A percentile compares a stretch with the other conserved stretches of the same genome.
Evolutionary conservation across 2,888 invertebrate species (phyloP).

Genomic region (Leucoma salicis): DNA sequence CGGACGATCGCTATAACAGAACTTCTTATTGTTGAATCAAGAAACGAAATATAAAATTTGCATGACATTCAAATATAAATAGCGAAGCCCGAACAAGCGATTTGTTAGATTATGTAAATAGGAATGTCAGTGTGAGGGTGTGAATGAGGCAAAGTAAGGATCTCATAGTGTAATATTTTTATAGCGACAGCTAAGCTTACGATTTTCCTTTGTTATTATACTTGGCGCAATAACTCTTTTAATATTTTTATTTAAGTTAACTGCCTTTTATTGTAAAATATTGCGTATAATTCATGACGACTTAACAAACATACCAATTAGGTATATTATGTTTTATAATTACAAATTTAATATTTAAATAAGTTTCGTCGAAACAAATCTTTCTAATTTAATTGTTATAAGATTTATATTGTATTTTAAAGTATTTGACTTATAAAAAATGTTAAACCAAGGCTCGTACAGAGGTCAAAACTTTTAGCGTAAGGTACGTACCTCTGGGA

Average conservation of each 20-base stretch:
- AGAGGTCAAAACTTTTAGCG: no score
- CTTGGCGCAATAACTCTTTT: neutral
- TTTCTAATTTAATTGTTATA: no score
- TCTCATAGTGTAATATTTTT: neutral
- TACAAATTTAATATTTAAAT: no score
- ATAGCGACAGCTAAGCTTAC: constrained; percentile 1
- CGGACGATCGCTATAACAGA: constrained; percentile 37
- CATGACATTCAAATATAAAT: constrained; percentile 35
- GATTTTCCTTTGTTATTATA: constrained; percentile 4
- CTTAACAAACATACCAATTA: no score
- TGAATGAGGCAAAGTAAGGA: constrained; percentile 6
- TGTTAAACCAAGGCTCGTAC: no score
- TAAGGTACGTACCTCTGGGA: no score
- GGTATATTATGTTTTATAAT: no score
- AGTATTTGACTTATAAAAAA: no score
- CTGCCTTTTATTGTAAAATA: no score
- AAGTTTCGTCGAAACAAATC: no score
- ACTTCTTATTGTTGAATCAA: constrained; percentile 36
- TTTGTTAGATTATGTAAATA: constrained; percentile 24
- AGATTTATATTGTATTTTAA: no score
- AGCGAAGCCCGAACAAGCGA: constrained; percentile 16
- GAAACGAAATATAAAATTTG: constrained; percentile 31
- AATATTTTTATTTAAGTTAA: neutral
- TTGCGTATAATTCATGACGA: no score
- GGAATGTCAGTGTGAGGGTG: constrained; percentile 4